Evolutionary conservation across 2,797 vertebrate species (phyloP).

Genomic region (Synanceia verrucosa): DNA sequence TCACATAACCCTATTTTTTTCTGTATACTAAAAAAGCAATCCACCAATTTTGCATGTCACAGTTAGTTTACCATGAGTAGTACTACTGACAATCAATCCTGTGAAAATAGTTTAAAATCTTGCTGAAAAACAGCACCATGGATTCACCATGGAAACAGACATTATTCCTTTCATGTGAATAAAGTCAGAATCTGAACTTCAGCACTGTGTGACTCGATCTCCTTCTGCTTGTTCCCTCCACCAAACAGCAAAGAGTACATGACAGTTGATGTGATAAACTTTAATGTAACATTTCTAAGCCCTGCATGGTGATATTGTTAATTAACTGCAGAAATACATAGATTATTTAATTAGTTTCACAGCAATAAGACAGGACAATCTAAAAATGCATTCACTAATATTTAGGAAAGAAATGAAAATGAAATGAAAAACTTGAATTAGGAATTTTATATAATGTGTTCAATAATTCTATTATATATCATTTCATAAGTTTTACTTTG

Average conservation of each 20-base stretch:
- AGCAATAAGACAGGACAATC: background rate
- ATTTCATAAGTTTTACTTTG: background rate
- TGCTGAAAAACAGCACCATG: slow-evolving; percentile 1
- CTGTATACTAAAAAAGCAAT: background rate
- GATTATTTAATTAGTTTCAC: background rate
- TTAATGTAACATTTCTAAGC: background rate
- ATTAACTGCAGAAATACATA: background rate
- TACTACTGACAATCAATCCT: background rate
- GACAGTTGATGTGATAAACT: background rate
- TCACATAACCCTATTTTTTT: background rate
- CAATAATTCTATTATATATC: background rate
- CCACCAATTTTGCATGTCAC: background rate
- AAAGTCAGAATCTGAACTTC: slow-evolving; percentile 30
- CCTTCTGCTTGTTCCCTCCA: slow-evolving; percentile 10
- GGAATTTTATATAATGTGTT: background rate
- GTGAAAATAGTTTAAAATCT: background rate
- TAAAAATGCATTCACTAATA: background rate
- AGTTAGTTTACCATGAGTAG: background rate
- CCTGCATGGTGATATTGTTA: background rate
- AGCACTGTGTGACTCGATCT: slow-evolving; percentile 12
- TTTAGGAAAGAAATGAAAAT: background rate
- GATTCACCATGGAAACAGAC: slow-evolving; percentile 57
- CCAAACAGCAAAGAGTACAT: background rate
- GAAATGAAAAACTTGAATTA: background rate
- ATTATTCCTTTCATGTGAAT: slow-evolving; percentile 20